Evolutionary conservation across 2,797 vertebrate species (phyloP).

Genomic region (Enteromius paludinosus): DNA sequence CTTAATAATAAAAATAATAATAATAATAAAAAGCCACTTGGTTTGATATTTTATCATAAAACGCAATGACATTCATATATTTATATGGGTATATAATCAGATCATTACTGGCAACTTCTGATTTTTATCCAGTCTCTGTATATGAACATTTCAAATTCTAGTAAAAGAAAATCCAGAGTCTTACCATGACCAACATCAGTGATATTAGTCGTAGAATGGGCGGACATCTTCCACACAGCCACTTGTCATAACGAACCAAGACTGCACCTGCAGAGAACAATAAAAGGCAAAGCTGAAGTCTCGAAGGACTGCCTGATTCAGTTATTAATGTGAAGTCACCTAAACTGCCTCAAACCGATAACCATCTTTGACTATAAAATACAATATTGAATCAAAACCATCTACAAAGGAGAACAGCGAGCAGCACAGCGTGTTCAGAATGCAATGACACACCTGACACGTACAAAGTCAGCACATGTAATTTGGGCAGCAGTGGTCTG

Average conservation of each 20-base stretch:
- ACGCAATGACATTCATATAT: neutral
- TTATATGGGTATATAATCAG: neutral
- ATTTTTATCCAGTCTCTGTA: neutral
- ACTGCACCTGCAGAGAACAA: slow-evolving; percentile 67
- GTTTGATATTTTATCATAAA: neutral
- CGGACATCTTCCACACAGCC: slow-evolving; percentile 85
- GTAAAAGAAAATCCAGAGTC: slow-evolving; percentile 38
- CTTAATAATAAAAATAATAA: too few species aligned
- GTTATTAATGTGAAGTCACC: neutral
- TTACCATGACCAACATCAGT: slow-evolving; percentile 86
- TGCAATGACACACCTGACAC: neutral
- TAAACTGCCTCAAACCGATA: neutral
- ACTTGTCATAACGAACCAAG: slow-evolving; percentile 84
- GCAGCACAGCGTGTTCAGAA: neutral
- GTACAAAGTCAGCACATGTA: neutral
- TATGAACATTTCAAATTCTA: neutral
- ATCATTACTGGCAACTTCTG: neutral
- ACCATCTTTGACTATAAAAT: neutral
- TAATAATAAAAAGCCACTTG: neutral
- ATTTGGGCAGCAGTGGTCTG: neutral
- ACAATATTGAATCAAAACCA: neutral
- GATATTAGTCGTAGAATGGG: slow-evolving; percentile 83
- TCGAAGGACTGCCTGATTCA: neutral
- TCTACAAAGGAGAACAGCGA: neutral
- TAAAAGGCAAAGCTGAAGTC: slow-evolving; percentile 36